Evolutionary conservation across 2,888 invertebrate species (phyloP).

Genomic region (Lepidochrysops patricia): DNA sequence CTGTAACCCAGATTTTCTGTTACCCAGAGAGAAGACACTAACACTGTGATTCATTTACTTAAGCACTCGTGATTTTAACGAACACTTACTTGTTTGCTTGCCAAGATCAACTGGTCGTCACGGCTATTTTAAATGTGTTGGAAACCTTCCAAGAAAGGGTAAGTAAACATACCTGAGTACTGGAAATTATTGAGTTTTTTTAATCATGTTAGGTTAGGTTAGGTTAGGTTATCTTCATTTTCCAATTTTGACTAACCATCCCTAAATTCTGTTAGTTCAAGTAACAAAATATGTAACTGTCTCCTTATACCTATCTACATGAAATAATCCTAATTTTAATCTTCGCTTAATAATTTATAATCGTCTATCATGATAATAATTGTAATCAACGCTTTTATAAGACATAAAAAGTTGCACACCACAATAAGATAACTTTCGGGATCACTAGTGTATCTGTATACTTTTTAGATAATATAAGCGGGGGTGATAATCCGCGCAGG

Average conservation of each 20-base stretch:
- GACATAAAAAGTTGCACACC: not conserved
- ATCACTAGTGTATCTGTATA: too few relatives aligned
- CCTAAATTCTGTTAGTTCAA: too few relatives aligned
- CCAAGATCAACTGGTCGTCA: not conserved
- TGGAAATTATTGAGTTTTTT: not conserved
- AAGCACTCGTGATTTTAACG: not conserved
- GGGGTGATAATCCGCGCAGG: slow-evolving; percentile 38
- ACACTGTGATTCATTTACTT: not conserved
- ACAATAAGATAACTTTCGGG: not conserved
- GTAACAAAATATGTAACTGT: too few relatives aligned
- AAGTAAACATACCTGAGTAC: not conserved
- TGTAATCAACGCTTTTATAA: too few relatives aligned
- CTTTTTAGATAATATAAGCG: not conserved
- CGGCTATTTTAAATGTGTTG: not conserved
- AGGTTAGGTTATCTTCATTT: too few relatives aligned
- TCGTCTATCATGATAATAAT: too few relatives aligned
- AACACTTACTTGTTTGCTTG: not conserved
- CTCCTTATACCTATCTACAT: too few relatives aligned
- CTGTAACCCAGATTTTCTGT: too few relatives aligned
- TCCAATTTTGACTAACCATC: not conserved
- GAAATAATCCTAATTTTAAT: too few relatives aligned
- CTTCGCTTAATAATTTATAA: too few relatives aligned
- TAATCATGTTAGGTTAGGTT: too few relatives aligned
- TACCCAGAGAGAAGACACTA: too few relatives aligned
- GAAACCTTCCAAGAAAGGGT: slow-evolving; percentile 1